phyloP scores from a whole-genome alignment of 2,888 invertebrate genomes.

The Diaphora mendica region DNA sequence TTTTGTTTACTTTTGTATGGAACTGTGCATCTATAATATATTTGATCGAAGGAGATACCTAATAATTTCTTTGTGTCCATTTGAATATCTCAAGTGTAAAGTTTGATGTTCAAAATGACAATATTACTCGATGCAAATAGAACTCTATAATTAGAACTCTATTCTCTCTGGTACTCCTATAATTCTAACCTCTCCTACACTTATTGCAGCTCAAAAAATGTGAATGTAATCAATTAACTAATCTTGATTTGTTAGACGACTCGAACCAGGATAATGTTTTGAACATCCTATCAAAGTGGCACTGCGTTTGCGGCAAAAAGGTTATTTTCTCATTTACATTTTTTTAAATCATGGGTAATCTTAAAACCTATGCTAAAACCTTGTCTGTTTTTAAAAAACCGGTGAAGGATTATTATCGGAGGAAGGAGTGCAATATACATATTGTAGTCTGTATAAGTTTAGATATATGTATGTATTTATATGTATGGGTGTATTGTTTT shows the following conservation, averaged over 20 bases:
- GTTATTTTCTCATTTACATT: slow-evolving; percentile 47
- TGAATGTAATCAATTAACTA: slow-evolving; percentile 77
- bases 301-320: slow-evolving; percentile 79
- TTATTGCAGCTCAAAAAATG: slow-evolving; percentile 77
- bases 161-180: not conserved
- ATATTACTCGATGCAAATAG: not conserved
- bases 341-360: not conserved
- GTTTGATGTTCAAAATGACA: not conserved
- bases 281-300: slow-evolving; percentile 79
- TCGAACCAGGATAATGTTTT: slow-evolving; percentile 77
- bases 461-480: no score
- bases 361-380: no score
- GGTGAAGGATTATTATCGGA: no score
- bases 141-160: not conserved
- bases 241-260: slow-evolving; percentile 75
- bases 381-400: no score
- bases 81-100: not conserved
- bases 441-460: no score
- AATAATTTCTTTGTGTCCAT: not conserved
- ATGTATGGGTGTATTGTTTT: no score
- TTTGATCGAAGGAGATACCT: no score
- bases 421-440: no score
- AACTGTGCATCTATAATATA: no score
- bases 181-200: not conserved
- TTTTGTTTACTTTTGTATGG: no score